phyloP scores from a whole-genome alignment of 2,113 vertebrate genomes.

The Clinocottus analis region DNA sequence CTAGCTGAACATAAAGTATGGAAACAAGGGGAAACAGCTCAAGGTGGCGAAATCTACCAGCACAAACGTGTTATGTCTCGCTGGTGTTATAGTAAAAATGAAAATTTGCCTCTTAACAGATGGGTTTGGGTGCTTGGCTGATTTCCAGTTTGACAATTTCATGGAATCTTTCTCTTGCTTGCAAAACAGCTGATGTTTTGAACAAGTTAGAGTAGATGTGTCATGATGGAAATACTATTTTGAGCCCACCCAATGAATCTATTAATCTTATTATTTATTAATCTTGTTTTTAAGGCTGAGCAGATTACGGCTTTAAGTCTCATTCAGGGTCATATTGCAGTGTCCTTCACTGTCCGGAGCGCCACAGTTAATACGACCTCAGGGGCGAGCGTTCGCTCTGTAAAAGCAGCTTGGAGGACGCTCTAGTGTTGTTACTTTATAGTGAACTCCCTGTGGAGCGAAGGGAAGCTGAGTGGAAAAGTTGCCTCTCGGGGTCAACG shows the following conservation, averaged over 20 bases:
- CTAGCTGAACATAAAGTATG: background rate
- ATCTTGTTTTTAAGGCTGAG: background rate
- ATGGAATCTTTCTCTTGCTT: background rate
- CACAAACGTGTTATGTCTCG: no score
- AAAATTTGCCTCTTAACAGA: background rate
- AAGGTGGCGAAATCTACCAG: no score
- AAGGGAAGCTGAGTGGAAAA: conserved; percentile 2
- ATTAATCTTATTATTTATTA: background rate
- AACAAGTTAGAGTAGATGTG: background rate
- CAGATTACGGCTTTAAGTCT: background rate
- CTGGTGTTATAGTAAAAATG: no score
- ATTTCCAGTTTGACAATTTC: background rate
- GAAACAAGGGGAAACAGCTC: background rate
- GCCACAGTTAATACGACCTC: background rate
- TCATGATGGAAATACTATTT: background rate
- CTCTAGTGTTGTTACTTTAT: conserved; percentile 5
- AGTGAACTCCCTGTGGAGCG: background rate
- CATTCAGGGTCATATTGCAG: background rate
- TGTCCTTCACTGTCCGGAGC: background rate
- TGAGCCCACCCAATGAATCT: background rate
- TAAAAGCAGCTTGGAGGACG: background rate
- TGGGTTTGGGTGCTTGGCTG: no score
- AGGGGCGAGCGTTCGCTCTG: background rate
- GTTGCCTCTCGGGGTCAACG: conserved; percentile 10
- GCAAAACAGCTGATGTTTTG: background rate